phyloP scores from a whole-genome alignment of 1,140 invertebrate species.

The Antheraea pernyi region DNA sequence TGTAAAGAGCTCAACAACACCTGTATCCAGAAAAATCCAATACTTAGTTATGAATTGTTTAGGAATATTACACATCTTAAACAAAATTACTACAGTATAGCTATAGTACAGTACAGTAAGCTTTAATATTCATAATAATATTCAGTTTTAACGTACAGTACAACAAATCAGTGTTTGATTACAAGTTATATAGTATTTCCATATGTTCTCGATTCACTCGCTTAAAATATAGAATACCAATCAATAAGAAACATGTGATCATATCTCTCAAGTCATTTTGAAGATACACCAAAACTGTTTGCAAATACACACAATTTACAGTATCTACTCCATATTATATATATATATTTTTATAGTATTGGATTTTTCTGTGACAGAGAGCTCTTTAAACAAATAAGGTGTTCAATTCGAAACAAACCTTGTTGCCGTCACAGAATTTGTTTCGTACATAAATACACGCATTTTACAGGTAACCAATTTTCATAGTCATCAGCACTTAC shows the following conservation, averaged over 20 bases:
- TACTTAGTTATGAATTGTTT: constrained; percentile 25
- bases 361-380: neutral
- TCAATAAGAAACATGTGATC: neutral
- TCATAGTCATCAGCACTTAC: neutral
- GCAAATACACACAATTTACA: neutral
- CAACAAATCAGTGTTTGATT: no score
- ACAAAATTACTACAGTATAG: no score
- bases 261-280: neutral
- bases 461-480: no score
- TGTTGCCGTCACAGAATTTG: neutral
- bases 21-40: constrained; percentile 62
- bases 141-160: no score
- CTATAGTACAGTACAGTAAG: no score
- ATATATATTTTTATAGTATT: neutral
- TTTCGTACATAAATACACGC: neutral
- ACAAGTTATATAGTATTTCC: no score
- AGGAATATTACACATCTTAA: neutral
- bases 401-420: neutral
- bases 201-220: no score
- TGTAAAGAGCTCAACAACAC: constrained; percentile 46
- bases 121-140: no score
- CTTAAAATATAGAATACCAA: no score
- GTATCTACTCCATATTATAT: neutral
- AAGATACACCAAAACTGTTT: neutral
- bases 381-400: neutral